Base-by-base conservation (phyloP, 1,140 invertebrate species). In the Tribolium madens region DNA sequence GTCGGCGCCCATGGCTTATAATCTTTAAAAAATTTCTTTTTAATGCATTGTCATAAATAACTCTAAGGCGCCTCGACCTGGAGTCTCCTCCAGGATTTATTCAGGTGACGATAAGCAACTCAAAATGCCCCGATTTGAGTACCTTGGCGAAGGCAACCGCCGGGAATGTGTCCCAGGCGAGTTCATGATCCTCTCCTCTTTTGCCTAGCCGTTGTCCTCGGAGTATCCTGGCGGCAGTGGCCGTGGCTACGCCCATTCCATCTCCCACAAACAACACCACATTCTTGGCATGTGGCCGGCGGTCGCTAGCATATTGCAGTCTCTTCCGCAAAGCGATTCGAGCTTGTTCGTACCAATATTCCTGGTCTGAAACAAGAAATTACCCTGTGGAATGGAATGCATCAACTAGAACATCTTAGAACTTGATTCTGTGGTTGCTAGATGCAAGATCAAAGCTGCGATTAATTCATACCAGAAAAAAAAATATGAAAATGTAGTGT, bases 181-280 rank as follows among this genome's bases (percentile, higher is more conserved):
- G 88, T 71, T 89, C 86, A 21, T 88, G 84, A 75, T 92, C 91
- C 82, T 93, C 91, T 1, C 92, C 92, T 13, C 75, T 76, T 75
- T 86, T 86, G 9, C 84, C 84, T 64, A 85, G 31, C 9, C 85
- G 72, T 50, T 86, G 85, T 6, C 87, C 86, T 12, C 84, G 80
- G 36, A 90, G 87, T 26, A 94, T 93, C 31, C 93, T 83, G 3
- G 91, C 89, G 0, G 93, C 92, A 1, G 92, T 93, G 1, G 92
- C 87, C 0, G 93, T 93, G 4, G 91, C 87, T 42, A 93, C 87
- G 1, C 92, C 91, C 90, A 94, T 93, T 1, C 93, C 93, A 84
- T 95, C 93, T 0, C 93, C 93, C 7, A 94, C 87, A 83, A 93
- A 92, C 46, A 85, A 72, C 26, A 86, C 78, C 6, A 88, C 88